Percentiles rank a stretch among this genome's conserved stretches.
These are phyloP conservation scores for Hyperopisus bebe DNA, from an alignment of 2,113 vertebrate genomes.

Conservation along the genomic window DNA sequence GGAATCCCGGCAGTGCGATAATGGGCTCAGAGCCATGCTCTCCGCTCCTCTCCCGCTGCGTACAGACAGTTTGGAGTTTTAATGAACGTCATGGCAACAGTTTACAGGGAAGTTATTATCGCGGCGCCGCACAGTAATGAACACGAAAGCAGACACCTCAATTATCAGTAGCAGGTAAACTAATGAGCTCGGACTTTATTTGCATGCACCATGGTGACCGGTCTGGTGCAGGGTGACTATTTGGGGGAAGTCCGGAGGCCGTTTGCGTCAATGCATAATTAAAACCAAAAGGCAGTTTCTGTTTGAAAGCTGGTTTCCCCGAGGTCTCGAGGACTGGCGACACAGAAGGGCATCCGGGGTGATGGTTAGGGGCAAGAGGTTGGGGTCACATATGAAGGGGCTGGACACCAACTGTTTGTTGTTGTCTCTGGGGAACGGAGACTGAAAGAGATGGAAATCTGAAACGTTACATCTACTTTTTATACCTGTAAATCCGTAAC, in stretches of 20 bases:
- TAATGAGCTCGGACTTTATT: conserved; percentile 7
- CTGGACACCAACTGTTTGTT: conserved; percentile 26
- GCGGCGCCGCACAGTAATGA: not conserved
- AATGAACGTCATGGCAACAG: conserved; percentile 20
- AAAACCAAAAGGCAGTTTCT: not conserved
- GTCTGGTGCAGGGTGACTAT: not conserved
- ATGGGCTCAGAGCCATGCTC: not conserved
- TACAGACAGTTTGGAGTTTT: conserved; percentile 16
- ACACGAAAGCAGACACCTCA: not conserved
- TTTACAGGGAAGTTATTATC: conserved; percentile 13
- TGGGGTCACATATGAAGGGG: conserved; percentile 19
- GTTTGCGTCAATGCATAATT: not conserved
- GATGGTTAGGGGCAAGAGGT: not conserved
- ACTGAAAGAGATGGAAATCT: not conserved
- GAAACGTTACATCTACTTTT: not conserved
- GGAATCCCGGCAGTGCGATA: not conserved
- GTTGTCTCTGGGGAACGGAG: not conserved
- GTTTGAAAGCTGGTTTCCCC: not conserved
- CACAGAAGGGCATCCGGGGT: not conserved
- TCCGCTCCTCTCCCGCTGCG: not conserved
- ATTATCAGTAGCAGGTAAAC: conserved; percentile 10
- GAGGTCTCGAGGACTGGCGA: not conserved
- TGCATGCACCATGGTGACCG: not conserved
- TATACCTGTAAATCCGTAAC: not conserved
- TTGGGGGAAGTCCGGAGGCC: not conserved